A percentile compares a stretch with the other conserved stretches of the same genome.
Evolutionary conservation across 2,888 invertebrate genomes (phyloP).

Genomic region (Dromius quadrimaculatus): DNA sequence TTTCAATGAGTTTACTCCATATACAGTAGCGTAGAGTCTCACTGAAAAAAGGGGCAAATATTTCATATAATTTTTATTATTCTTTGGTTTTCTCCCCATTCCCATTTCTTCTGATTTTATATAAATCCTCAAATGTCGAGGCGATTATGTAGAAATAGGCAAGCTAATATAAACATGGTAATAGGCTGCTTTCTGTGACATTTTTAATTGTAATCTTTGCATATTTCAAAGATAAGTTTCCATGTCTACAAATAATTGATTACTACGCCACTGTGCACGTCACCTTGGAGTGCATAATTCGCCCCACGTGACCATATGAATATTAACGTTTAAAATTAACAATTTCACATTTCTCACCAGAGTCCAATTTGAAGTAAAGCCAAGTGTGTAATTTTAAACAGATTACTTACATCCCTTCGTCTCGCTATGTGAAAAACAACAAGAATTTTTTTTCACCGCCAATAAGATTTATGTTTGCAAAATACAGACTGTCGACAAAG

Average conservation of each 20-base stretch:
- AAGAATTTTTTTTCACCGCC: constrained; percentile 5
- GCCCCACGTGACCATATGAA: constrained; percentile 11
- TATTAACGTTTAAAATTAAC: constrained; percentile 22
- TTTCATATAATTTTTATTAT: too few relatives aligned
- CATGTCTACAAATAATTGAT: background rate
- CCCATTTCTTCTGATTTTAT: too few relatives aligned
- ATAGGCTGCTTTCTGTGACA: too few relatives aligned
- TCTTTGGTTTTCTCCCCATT: too few relatives aligned
- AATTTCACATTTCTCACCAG: constrained; percentile 8
- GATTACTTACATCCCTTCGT: constrained; percentile 11
- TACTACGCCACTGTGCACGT: background rate
- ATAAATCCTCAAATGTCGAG: too few relatives aligned
- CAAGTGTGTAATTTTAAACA: constrained; percentile 17
- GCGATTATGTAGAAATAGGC: too few relatives aligned
- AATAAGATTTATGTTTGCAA: constrained; percentile 30
- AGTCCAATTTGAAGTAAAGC: constrained; percentile 5
- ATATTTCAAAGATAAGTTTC: too few relatives aligned
- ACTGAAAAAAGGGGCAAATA: too few relatives aligned
- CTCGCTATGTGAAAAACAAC: background rate
- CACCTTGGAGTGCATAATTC: background rate
- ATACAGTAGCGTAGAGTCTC: constrained; percentile 12
- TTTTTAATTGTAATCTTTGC: too few relatives aligned
- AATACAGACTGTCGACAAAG: constrained; percentile 33
- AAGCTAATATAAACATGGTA: too few relatives aligned
- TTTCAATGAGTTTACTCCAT: background rate